Evolutionary conservation across 2,888 invertebrate genomes (phyloP), one percentile per base, ranked within the genome.

Genomic region (Cremastinae sp.): DNA sequence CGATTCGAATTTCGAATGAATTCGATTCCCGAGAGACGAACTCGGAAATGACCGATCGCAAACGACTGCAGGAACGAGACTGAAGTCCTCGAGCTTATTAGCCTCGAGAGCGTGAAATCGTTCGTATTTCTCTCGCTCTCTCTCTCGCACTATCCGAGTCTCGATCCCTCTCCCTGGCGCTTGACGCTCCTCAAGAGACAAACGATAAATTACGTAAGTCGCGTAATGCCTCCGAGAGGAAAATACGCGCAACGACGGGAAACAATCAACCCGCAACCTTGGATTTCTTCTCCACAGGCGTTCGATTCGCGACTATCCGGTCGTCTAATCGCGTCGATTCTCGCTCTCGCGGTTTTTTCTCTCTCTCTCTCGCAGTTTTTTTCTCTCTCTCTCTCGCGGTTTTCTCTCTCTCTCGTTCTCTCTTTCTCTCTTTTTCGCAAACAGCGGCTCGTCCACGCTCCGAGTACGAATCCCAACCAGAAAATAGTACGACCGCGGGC

Each of bases 181-280:
- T 28, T 28, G 28, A 28, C 28, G 28, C 2, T 28, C 28, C 45
- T n/a, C 65, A 20, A 14, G 41, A 18, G 43, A 66, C 43, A 18
- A 18, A 43, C 43, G 62, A 55, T 59, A 43, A 53, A 70, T 37
- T 61, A 28, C 65, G 61, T 28, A 35, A 45, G 62, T 62, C 55
- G 37, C 55, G 59, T 41, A 70, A 61, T 12, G 7, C 20, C 10
- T 45, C 3, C 18, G 45, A 66, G 55, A 49, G 62, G 37, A 12
- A 22, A 12, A 66, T 22, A 35, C 20, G 45, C 41, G 41, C 51
- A n/a, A 12, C 12, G 45, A 28, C 28, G 39, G 20, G 22, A 49
- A 69, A 39, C 69, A 47, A 66, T 66, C 20, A 39, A 3, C 51
- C 61, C 70, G 45, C 53, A 61, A 70, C 70, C 70, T 70, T 70